Evolutionary conservation across 2,797 vertebrate species (phyloP).

Genomic region (Coracias cyanogaster): DNA sequence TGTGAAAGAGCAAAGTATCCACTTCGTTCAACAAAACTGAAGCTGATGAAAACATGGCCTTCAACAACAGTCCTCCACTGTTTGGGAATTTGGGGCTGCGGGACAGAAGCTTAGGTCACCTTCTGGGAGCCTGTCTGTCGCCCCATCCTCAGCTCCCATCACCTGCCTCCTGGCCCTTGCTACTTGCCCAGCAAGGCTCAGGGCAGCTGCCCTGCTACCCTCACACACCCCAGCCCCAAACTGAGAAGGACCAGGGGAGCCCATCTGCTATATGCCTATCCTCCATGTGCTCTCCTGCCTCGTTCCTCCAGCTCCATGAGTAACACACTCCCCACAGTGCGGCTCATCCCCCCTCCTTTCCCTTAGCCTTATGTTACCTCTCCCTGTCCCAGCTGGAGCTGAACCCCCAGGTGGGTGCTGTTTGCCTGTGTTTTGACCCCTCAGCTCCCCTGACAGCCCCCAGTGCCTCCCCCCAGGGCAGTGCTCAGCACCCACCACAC

Average conservation of each 20-base stretch:
- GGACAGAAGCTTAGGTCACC: background rate
- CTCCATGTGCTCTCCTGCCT: fast-evolving
- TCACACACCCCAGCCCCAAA: background rate
- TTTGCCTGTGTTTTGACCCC: background rate
- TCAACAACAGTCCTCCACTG: background rate
- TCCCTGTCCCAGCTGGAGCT: background rate
- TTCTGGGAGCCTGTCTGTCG: background rate
- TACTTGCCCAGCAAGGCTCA: fast-evolving
- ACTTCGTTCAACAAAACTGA: background rate
- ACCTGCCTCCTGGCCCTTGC: too few relatives aligned
- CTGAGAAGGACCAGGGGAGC: background rate
- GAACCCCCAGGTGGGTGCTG: background rate
- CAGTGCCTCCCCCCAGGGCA: fast-evolving
- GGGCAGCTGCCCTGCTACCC: background rate
- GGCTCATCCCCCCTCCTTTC: background rate
- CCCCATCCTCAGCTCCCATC: background rate
- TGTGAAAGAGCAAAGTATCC: background rate
- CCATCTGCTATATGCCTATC: background rate
- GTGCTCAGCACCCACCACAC: fast-evolving
- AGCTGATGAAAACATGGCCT: background rate
- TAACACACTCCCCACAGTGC: background rate
- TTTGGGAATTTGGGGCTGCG: background rate
- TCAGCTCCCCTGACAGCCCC: background rate
- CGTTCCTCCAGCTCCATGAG: background rate
- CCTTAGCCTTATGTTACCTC: background rate